These are phyloP conservation scores for Anthoscopus minutus DNA, from an alignment of 2,113 vertebrate genomes.

Conservation along the genomic window DNA sequence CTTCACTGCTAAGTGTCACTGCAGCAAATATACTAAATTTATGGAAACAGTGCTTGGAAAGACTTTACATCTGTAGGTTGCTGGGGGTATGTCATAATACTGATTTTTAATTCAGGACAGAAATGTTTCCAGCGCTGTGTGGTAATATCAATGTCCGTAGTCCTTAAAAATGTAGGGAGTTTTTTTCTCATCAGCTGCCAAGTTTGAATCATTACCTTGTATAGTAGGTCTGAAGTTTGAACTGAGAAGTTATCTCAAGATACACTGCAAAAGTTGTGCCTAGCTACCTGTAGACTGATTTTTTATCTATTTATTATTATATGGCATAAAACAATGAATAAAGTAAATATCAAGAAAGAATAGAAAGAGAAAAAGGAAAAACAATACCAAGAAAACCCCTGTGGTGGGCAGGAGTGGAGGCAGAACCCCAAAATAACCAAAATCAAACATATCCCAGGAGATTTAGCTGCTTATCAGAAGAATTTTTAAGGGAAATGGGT, in stretches of 20 bases:
- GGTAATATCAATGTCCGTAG: neutral
- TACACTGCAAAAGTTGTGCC: neutral
- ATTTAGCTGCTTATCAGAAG: neutral
- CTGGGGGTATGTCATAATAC: neutral
- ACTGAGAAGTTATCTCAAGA: neutral
- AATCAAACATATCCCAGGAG: neutral
- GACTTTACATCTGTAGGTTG: neutral
- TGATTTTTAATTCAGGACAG: neutral
- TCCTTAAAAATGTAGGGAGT: neutral
- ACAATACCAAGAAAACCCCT: neutral
- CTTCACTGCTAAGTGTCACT: neutral
- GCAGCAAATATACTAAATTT: neutral
- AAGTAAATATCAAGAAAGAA: neutral
- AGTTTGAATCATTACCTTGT: neutral
- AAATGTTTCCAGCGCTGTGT: neutral
- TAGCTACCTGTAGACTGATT: neutral
- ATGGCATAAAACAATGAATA: neutral
- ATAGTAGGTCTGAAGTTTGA: neutral
- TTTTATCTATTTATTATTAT: neutral
- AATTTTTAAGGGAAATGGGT: neutral
- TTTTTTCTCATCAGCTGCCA: neutral
- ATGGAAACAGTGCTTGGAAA: neutral
- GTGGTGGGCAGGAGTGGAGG: accelerated
- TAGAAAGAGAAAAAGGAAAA: neutral
- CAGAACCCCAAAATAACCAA: neutral